A percentile compares a stretch with the other conserved stretches of the same genome.
phyloP scores from a whole-genome alignment of 1,140 invertebrate genomes.

The Rhizoglyphus robini region DNA sequence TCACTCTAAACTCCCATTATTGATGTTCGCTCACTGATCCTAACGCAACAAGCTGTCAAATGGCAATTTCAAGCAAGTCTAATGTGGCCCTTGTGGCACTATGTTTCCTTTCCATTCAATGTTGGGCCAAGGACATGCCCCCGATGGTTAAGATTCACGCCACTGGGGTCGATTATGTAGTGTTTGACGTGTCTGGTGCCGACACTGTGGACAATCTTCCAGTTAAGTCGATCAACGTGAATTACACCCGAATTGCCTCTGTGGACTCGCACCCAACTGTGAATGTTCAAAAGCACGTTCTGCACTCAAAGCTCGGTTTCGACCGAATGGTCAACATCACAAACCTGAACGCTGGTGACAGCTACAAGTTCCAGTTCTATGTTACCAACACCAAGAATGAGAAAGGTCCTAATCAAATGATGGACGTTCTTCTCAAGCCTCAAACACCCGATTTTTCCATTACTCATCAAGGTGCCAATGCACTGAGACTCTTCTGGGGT shows the following conservation, averaged over 20 bases:
- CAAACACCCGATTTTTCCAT: slow-evolving; percentile 7
- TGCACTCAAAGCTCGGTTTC: neutral
- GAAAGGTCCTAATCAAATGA: neutral
- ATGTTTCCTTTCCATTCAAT: neutral
- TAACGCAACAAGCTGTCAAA: too few species aligned
- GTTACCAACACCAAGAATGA: neutral
- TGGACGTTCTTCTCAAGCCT: neutral
- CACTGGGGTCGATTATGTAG: slow-evolving; percentile 3
- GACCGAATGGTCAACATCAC: neutral
- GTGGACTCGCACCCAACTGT: neutral
- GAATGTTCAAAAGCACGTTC: neutral
- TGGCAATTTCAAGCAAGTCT: too few species aligned
- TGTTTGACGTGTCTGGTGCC: neutral
- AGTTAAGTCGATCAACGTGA: neutral
- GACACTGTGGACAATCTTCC: neutral
- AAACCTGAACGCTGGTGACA: neutral
- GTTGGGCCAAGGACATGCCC: neutral
- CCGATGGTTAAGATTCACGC: neutral
- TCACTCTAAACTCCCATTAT: too few species aligned
- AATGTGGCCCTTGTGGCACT: too few species aligned
- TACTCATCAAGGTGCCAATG: neutral
- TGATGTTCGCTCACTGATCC: too few species aligned
- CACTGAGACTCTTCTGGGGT: neutral
- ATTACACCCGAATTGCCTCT: neutral
- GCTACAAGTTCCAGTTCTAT: neutral